A percentile compares a stretch with the other conserved stretches of the same genome.
phyloP scores from a whole-genome alignment of 2,797 vertebrate species.

The Danio albolineatus region DNA sequence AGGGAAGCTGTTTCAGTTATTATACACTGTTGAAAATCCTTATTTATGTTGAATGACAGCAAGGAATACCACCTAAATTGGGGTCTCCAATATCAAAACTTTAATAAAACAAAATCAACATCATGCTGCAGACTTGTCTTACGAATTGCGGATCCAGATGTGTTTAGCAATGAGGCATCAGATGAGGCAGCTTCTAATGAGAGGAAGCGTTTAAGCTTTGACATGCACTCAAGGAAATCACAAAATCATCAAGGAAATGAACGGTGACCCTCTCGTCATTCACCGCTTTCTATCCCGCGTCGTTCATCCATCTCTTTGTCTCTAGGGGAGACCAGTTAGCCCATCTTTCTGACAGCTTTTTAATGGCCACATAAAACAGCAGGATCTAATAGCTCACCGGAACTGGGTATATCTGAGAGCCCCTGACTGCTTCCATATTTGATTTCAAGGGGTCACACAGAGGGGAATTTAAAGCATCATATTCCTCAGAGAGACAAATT shows the following conservation, averaged over 20 bases:
- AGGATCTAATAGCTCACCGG: slow-evolving; percentile 40
- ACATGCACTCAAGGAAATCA: slow-evolving; percentile 40
- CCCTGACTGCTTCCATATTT: slow-evolving; percentile 39
- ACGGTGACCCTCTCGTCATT: slow-evolving; percentile 46
- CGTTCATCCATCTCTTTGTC: slow-evolving; percentile 38
- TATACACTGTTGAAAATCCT: neutral
- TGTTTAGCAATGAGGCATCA: slow-evolving; percentile 24
- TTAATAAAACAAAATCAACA: slow-evolving; percentile 5
- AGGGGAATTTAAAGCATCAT: slow-evolving; percentile 32
- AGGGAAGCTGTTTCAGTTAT: neutral
- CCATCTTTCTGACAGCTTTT: slow-evolving; percentile 51
- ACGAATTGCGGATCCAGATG: neutral
- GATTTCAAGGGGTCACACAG: slow-evolving; percentile 39
- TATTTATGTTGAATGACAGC: neutral
- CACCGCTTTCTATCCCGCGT: slow-evolving; percentile 1
- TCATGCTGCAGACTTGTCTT: neutral
- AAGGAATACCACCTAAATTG: neutral
- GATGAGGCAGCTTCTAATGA: slow-evolving; percentile 10
- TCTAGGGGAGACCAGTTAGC: slow-evolving; percentile 38
- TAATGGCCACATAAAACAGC: slow-evolving; percentile 56
- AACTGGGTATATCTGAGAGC: slow-evolving; percentile 25
- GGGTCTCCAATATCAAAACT: slow-evolving; percentile 7
- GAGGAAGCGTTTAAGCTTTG: slow-evolving; percentile 43
- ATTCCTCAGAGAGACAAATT: slow-evolving; percentile 31
- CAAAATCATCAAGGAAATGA: slow-evolving; percentile 43